Evolutionary conservation across 1,140 invertebrate genomes (phyloP), one percentile per base, ranked within the genome.

Genomic region (Zaprionus davidi): DNA sequence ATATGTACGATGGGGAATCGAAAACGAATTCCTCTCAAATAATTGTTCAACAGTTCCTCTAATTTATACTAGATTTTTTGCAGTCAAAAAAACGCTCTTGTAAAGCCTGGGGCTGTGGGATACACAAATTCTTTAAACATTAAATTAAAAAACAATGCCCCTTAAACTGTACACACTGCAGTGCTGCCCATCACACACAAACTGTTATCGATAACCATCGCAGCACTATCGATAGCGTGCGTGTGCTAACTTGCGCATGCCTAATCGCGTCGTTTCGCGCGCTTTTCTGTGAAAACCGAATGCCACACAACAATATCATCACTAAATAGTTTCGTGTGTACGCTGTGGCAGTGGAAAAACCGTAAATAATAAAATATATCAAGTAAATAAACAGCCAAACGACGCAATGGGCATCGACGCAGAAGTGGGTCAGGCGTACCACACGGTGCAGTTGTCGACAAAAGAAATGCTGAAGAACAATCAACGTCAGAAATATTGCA

Each of bases 391-490:
- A 60, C 31, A 58, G 20, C 2, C 12, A 15, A 69, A 59, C 36
- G 70, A 59, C 36, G 70, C 62, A 71, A 92, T 92, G 91, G 91
- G 83, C 76, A 78, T 59, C 41, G 80, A 79, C 51, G 70, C 64
- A 59, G 81, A 84, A 63, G 81, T 90, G 60, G 80, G 87, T 55
- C 76, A 79, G 55, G 87, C 86, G 46, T 92, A 88, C 72, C 81
- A 79, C 65, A 86, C 87, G 59, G 91, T 92, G 53, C 92, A 92
- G 75, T 77, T 83, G 38, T 92, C 91, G 41, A 84, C 91, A 24
- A 92, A 91, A 82, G 91, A 92, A 79, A 91, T 92, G 59, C 58
- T 92, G 0, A 79, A 86, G 12, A 79, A 81, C 31, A 91, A 87
- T 22, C 86, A 85, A 44, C 84, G 83, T 76, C 91, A 92, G 76